A percentile compares a stretch with the other conserved stretches of the same genome.
Evolutionary conservation across 2,797 vertebrate species (phyloP).

Genomic region (Urophycis tenuis): DNA sequence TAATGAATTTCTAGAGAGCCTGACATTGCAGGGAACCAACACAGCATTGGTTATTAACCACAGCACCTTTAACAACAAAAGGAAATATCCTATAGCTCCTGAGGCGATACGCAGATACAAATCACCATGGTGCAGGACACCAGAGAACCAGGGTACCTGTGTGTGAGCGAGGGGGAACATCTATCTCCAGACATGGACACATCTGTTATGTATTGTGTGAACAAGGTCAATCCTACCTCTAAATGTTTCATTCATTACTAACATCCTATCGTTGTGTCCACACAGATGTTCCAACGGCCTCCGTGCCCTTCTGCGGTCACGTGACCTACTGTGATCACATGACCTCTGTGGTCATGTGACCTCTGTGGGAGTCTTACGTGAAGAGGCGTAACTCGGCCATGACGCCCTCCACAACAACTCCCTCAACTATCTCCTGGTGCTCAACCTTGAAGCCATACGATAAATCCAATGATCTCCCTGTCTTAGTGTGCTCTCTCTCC

Average conservation of each 20-base stretch:
- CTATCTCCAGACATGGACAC: not conserved
- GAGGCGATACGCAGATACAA: not conserved
- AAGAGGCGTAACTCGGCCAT: constrained; percentile 39
- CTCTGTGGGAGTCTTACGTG: constrained; percentile 49
- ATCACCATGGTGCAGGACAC: not conserved
- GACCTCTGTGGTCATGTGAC: constrained; percentile 32
- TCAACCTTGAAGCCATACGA: constrained; percentile 56
- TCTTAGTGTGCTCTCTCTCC: constrained; percentile 28
- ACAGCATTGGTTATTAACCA: not conserved
- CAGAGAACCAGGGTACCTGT: not conserved
- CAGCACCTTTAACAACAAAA: not conserved
- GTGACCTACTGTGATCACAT: not conserved
- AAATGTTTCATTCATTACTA: no score
- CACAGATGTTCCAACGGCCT: no score
- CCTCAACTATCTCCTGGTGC: constrained; percentile 44
- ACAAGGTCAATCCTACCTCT: not conserved
- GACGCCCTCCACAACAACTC: constrained; percentile 57
- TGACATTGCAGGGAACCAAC: no score
- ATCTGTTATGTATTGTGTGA: not conserved
- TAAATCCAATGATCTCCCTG: constrained; percentile 58
- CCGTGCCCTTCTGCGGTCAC: not conserved
- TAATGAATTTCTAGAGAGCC: not conserved
- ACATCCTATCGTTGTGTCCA: no score
- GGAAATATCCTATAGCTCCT: not conserved
- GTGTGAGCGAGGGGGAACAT: not conserved